Evolutionary conservation across 2,797 vertebrate species (phyloP), one percentile per base, ranked within the genome.

Genomic region (Gymnocypris eckloni): DNA sequence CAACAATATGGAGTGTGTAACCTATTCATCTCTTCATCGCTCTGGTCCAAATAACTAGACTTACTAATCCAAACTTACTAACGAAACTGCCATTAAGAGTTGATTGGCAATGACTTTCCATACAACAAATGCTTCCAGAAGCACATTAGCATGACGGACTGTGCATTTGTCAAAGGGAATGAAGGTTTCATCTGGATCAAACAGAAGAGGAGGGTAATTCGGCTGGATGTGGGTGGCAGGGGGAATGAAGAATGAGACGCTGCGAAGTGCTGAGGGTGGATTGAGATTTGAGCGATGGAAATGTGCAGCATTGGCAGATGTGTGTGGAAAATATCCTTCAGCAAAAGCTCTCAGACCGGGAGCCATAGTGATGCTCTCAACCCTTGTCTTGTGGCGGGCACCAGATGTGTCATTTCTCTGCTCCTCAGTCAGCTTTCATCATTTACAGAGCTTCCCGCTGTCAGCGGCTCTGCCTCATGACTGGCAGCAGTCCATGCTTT

Each of bases 71-170:
- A 77, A 76, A 54, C 28, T 59, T n/a, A 59, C 56, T 20, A 76
- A 78, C 4, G 0, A 43, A 41, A 56, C 50, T 37, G 28, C 7
- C 52, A 77, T 79, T 79, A 79, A 4, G 37, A 25, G 54, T 45
- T 69, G 33, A 83, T 88, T 61, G 54, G 69, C 79, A 87, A 76
- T 72, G 81, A 87, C 64, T 89, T 56, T 20, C 41, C n/a, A 72
- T 78, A 77, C 70, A 75, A 70, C 77, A 85, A 82, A 86, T 77
- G 59, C 78, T 87, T 84, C 64, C 28, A 18, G 33, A 81, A 13
- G 28, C 18, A n/a, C 59, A 82, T 77, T 73, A 67, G 52, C 59
- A 37, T 4, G 61, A 75, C 22, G 41, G 54, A 79, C n/a, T 67
- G 41, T 64, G 37, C 39, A 83, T 73, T 76, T 79, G 69, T 66